Conservation (phyloP, 2,113 vertebrate species). For the Fregetta grallaria region DNA sequence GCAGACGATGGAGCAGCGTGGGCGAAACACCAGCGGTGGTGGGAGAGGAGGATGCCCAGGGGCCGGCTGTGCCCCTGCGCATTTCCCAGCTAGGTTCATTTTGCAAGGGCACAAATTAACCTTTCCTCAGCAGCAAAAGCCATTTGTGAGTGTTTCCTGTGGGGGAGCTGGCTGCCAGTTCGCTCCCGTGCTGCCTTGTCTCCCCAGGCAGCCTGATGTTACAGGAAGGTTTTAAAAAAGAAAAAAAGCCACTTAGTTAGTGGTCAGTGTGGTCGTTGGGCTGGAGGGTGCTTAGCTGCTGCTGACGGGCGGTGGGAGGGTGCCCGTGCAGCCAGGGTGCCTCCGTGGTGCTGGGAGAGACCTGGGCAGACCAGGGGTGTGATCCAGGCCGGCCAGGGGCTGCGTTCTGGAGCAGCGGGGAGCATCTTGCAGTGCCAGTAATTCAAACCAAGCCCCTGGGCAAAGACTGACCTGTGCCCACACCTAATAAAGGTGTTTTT, state of each 20-base stretch:
- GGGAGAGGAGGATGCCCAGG: not conserved
- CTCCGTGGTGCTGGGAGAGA: fast-evolving
- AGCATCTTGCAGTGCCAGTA: not conserved
- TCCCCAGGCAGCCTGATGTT: not conserved
- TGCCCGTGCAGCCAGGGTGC: not conserved
- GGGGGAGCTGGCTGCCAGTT: not conserved
- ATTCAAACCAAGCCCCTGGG: not conserved
- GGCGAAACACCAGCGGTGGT: not conserved
- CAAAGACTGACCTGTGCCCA: not conserved
- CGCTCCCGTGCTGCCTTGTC: not conserved
- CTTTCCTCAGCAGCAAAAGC: not conserved
- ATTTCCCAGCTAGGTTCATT: not conserved
- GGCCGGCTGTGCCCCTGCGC: not conserved
- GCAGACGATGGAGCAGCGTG: not conserved
- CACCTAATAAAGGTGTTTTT: not conserved
- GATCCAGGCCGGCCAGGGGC: not conserved
- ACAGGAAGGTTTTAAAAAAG: not conserved
- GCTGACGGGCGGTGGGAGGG: not conserved
- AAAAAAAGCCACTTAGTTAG: not conserved
- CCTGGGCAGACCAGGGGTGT: not conserved
- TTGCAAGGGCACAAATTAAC: not conserved
- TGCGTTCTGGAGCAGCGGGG: fast-evolving
- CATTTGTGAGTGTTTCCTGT: not conserved
- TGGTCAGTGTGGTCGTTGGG: not conserved
- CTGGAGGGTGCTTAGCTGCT: not conserved